These are phyloP conservation scores for Incurvaria masculella DNA, from an alignment of 2,888 invertebrate genomes.

Conservation along the genomic window DNA sequence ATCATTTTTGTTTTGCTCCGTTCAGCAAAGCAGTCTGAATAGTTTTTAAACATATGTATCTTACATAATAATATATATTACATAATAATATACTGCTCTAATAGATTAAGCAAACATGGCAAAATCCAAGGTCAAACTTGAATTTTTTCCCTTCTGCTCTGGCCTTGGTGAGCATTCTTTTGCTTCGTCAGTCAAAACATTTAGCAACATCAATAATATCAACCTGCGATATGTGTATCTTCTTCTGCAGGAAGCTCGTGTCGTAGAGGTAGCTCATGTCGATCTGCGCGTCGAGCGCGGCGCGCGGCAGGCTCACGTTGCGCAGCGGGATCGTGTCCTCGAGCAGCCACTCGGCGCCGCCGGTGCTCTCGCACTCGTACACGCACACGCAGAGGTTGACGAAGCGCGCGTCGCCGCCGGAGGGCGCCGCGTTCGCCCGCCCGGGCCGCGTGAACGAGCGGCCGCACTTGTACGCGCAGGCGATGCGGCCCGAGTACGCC, in stretches of 20 bases:
- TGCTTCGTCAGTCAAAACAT: too few species aligned
- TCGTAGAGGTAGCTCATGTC: conserved; percentile 82
- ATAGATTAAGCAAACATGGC: too few species aligned
- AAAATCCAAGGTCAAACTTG: too few species aligned
- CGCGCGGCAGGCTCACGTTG: conserved; percentile 84
- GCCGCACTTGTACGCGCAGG: conserved; percentile 95
- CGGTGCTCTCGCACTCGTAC: conserved; percentile 98
- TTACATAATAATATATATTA: too few species aligned
- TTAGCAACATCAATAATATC: too few species aligned
- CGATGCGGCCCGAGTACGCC: conserved; percentile 96
- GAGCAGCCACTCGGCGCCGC: conserved; percentile 90
- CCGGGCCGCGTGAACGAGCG: conserved; percentile 84
- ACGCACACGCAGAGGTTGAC: conserved; percentile 93
- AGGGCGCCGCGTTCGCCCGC: conserved; percentile 61
- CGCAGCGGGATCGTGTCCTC: conserved; percentile 94
- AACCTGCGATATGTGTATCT: conserved; percentile 74
- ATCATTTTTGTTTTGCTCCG: too few species aligned
- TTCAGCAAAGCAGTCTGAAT: too few species aligned
- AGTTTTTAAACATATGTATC: too few species aligned
- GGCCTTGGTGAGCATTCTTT: too few species aligned
- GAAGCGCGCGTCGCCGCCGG: conserved; percentile 62
- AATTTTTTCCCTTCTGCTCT: too few species aligned
- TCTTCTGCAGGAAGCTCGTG: conserved; percentile 75
- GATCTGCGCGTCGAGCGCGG: conserved; percentile 77
- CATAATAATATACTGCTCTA: too few species aligned